Conservation (phyloP, 2,888 invertebrate genomes). For the Scaptomyza parva region DNA sequence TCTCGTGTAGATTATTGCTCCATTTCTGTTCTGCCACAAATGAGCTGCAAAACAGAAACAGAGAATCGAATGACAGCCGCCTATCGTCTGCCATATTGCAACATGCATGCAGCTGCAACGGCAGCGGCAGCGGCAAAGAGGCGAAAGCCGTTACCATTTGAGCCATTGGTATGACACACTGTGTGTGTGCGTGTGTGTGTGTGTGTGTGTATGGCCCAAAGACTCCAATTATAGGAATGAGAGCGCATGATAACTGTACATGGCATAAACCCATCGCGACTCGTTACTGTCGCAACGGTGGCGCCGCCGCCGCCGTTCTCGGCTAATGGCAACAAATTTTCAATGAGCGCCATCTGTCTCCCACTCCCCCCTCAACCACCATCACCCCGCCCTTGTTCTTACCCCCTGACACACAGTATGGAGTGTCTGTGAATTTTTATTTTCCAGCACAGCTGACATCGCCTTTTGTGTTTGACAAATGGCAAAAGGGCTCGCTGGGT, state of each 20-base stretch:
- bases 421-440: constrained; percentile 46
- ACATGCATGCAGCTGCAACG: constrained; percentile 1
- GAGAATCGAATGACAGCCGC: constrained; percentile 27
- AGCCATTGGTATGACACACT: constrained; percentile 8
- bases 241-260: constrained; percentile 49
- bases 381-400: too few relatives aligned
- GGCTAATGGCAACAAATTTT: constrained; percentile 57
- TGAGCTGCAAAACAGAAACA: constrained; percentile 30
- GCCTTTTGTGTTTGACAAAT: constrained; percentile 64
- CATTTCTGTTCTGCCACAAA: constrained; percentile 19
- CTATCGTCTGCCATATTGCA: constrained; percentile 3
- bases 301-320: constrained; percentile 3
- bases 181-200: not conserved
- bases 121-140: constrained; percentile 2
- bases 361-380: not conserved
- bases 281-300: constrained; percentile 23
- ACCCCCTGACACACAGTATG: too few relatives aligned
- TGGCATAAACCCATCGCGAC: constrained; percentile 28
- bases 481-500: constrained; percentile 45
- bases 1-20: not conserved
- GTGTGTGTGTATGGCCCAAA: constrained; percentile 23
- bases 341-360: constrained; percentile 18
- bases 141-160: not conserved
- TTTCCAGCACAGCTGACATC: constrained; percentile 54
- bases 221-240: constrained; percentile 58